Percentiles rank a stretch among this genome's conserved stretches.
Evolutionary conservation across 2,797 vertebrate species (phyloP).

Genomic region (Hydrophis major): DNA sequence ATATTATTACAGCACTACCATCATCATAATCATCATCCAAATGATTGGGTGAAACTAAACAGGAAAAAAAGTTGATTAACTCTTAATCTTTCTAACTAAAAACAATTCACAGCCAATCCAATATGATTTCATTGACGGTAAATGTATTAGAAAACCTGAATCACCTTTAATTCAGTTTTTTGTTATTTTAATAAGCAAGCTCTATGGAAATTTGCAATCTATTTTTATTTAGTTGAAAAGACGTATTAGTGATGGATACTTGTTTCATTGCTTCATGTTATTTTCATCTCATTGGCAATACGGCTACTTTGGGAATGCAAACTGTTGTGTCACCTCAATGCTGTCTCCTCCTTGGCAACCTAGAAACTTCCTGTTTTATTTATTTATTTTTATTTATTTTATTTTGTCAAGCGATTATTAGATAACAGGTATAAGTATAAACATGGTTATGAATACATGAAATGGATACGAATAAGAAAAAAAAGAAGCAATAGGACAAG

Average conservation of each 20-base stretch:
- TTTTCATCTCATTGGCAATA: neutral
- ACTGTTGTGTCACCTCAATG: neutral
- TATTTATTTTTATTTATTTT: neutral
- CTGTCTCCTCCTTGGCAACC: neutral
- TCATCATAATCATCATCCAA: constrained; percentile 7
- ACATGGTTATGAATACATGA: no score
- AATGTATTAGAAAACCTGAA: neutral
- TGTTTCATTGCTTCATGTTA: neutral
- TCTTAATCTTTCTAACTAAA: neutral
- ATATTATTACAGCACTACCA: neutral
- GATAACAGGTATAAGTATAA: no score
- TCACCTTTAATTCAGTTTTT: neutral
- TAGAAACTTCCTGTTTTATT: neutral
- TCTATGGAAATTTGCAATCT: neutral
- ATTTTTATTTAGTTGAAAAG: neutral
- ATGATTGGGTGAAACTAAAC: neutral
- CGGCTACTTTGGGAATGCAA: neutral
- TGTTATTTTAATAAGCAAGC: neutral
- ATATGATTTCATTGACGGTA: neutral
- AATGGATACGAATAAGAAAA: no score
- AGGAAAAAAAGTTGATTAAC: neutral
- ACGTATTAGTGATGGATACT: neutral
- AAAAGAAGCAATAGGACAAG: no score
- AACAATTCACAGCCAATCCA: neutral
- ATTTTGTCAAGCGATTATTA: no score